These are phyloP conservation scores for Pegea sp. DNA, from an alignment of 23 tunicate species.

Conservation along the genomic window DNA sequence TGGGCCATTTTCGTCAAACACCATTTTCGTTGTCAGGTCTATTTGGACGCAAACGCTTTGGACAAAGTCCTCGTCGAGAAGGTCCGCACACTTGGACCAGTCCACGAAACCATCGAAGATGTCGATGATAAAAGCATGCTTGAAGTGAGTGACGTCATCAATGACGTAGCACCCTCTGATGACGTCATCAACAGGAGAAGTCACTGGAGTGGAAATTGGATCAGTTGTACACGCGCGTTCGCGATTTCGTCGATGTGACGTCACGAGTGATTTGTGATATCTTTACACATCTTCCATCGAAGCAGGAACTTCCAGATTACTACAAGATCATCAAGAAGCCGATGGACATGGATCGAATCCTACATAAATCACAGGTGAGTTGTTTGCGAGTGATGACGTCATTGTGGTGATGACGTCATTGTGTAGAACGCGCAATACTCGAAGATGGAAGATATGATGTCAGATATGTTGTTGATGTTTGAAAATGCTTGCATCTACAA, in stretches of 20 bases:
- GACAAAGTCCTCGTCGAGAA: conserved; percentile 43
- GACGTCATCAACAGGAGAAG: too few relatives aligned
- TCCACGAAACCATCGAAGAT: background rate
- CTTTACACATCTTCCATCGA: conserved; percentile 74
- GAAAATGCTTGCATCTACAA: conserved; percentile 93
- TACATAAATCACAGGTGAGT: conserved; percentile 48
- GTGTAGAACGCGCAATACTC: conserved; percentile 27
- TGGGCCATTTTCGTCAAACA: background rate
- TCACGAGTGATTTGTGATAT: conserved; percentile 71
- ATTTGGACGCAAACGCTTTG: conserved; percentile 50
- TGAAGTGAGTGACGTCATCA: too few relatives aligned
- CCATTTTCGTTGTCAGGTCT: conserved; percentile 27
- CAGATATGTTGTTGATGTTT: conserved; percentile 81
- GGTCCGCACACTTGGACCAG: conserved; percentile 36
- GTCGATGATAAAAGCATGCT: conserved; percentile 1
- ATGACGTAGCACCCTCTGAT: too few relatives aligned
- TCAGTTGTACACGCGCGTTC: conserved; percentile 13
- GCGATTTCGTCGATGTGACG: conserved; percentile 49
- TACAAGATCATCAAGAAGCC: conserved; percentile 91
- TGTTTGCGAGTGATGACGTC: background rate
- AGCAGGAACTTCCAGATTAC: conserved; percentile 88
- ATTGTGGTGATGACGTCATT: background rate
- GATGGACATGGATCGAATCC: conserved; percentile 86
- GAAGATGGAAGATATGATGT: conserved; percentile 72
- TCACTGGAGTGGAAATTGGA: too few relatives aligned